Evolutionary conservation across 2,797 vertebrate genomes (phyloP).

Genomic region (Mormyrops attenuatus): DNA sequence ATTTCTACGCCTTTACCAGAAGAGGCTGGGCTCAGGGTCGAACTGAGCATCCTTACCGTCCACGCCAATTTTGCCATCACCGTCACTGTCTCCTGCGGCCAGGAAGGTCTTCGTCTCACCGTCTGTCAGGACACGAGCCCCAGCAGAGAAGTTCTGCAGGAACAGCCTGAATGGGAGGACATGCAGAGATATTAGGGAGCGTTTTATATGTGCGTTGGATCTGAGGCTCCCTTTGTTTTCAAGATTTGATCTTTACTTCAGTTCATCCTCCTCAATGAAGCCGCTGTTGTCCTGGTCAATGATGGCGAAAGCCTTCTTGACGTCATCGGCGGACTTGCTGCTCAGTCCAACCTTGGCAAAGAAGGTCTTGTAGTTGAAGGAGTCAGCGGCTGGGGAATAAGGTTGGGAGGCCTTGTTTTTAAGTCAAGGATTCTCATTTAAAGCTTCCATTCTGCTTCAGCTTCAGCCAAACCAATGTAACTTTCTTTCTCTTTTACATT

Average conservation of each 20-base stretch:
- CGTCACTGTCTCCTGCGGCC: slow-evolving; percentile 85
- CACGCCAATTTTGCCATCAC: slow-evolving; percentile 89
- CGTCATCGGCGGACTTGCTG: slow-evolving; percentile 57
- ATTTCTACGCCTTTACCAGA: not conserved
- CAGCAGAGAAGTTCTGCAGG: slow-evolving; percentile 75
- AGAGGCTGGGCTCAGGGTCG: not conserved
- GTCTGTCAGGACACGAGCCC: slow-evolving; percentile 79
- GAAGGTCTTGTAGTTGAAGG: slow-evolving; percentile 74
- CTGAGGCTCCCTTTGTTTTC: not conserved
- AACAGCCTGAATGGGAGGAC: not conserved
- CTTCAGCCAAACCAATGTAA: not conserved
- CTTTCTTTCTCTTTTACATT: not conserved
- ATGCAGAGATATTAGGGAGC: not conserved
- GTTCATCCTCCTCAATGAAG: slow-evolving; percentile 78
- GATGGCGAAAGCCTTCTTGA: slow-evolving; percentile 69
- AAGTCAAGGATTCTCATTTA: not conserved
- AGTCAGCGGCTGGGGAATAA: slow-evolving; percentile 62
- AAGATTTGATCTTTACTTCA: slow-evolving; percentile 59
- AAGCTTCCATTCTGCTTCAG: not conserved
- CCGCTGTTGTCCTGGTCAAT: slow-evolving; percentile 79
- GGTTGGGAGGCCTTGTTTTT: not conserved
- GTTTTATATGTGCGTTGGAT: not conserved
- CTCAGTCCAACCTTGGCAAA: slow-evolving; percentile 68
- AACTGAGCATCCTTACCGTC: slow-evolving; percentile 65
- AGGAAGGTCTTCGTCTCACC: slow-evolving; percentile 82